phyloP scores from a whole-genome alignment of 2,113 vertebrate genomes.

The Hydrochoerus hydrochaeris region DNA sequence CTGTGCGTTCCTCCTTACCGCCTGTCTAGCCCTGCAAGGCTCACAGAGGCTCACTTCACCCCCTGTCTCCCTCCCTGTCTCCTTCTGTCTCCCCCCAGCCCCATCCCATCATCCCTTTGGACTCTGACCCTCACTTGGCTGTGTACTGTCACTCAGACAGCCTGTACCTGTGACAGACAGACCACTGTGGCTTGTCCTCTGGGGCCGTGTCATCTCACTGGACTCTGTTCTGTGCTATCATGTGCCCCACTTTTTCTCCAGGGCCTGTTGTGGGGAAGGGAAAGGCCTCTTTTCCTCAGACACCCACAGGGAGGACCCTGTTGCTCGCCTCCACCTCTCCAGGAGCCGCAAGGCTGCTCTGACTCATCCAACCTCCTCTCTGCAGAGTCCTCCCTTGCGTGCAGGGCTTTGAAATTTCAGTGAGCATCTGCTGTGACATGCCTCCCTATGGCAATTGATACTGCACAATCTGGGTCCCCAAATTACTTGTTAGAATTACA shows the following conservation, averaged over 20 bases:
- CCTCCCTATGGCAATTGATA: conserved; percentile 42
- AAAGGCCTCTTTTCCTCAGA: background rate
- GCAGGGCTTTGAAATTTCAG: conserved; percentile 18
- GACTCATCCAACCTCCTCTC: background rate
- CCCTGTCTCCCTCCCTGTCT: background rate
- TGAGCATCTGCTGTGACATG: conserved; percentile 1
- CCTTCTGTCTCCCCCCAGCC: background rate
- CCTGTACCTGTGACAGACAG: background rate
- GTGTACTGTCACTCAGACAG: background rate
- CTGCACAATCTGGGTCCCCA: background rate
- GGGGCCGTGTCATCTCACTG: background rate
- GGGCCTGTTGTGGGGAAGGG: background rate
- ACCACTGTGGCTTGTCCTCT: background rate
- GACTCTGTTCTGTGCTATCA: background rate
- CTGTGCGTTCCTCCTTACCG: background rate
- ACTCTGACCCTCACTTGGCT: background rate
- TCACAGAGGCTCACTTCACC: background rate
- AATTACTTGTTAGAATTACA: conserved; percentile 58
- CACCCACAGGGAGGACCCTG: background rate
- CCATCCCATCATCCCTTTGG: background rate
- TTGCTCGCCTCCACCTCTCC: background rate
- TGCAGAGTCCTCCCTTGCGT: background rate
- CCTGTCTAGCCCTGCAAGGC: no score
- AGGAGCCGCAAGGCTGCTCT: background rate
- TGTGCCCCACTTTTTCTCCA: background rate